Percentiles rank a stretch among this genome's conserved stretches.
Evolutionary conservation across 2,113 vertebrate species (phyloP).

Genomic region (Dunckerocampus dactyliophorus): DNA sequence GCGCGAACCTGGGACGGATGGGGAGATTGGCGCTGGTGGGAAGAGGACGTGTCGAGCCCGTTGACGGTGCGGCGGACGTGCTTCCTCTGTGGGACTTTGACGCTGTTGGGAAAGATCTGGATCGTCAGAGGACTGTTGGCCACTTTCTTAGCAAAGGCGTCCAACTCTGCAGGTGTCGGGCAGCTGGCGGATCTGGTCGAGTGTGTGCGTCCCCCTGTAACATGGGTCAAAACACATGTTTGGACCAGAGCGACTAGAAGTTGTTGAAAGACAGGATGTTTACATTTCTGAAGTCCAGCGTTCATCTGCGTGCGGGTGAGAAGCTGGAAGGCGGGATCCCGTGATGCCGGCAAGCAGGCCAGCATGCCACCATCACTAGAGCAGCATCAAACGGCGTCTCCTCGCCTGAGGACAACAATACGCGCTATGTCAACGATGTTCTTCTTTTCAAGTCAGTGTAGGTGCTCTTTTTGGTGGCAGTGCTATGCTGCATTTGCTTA

Average conservation of each 20-base stretch:
- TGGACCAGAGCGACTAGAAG: neutral
- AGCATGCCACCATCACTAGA: slow-evolving; percentile 92
- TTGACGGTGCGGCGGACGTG: slow-evolving; percentile 97
- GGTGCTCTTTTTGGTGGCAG: too few relatives aligned
- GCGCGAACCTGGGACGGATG: slow-evolving; percentile 89
- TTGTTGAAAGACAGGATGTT: slow-evolving; percentile 50
- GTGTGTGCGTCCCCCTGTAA: slow-evolving; percentile 98
- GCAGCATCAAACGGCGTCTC: slow-evolving; percentile 79
- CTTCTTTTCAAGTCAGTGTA: too few relatives aligned
- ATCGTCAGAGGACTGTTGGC: slow-evolving; percentile 97
- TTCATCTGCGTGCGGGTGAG: slow-evolving; percentile 97
- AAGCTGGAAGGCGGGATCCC: slow-evolving; percentile 83
- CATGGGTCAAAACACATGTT: slow-evolving; percentile 9
- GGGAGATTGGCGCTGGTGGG: slow-evolving; percentile 90
- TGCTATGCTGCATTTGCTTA: too few relatives aligned
- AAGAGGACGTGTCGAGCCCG: slow-evolving; percentile 88
- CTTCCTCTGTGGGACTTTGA: slow-evolving; percentile 98
- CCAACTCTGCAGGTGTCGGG: slow-evolving; percentile 99
- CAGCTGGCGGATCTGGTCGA: slow-evolving; percentile 99
- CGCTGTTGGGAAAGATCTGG: slow-evolving; percentile 97
- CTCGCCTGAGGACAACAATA: slow-evolving; percentile 53
- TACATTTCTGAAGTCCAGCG: slow-evolving; percentile 99
- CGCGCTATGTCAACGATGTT: too few relatives aligned
- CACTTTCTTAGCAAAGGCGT: slow-evolving; percentile 99
- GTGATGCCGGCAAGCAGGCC: slow-evolving; percentile 93